A percentile compares a stretch with the other conserved stretches of the same genome.
These are phyloP conservation scores for Saguinus imperator DNA, from an alignment of 2,113 vertebrate genomes.

Conservation along the genomic window DNA sequence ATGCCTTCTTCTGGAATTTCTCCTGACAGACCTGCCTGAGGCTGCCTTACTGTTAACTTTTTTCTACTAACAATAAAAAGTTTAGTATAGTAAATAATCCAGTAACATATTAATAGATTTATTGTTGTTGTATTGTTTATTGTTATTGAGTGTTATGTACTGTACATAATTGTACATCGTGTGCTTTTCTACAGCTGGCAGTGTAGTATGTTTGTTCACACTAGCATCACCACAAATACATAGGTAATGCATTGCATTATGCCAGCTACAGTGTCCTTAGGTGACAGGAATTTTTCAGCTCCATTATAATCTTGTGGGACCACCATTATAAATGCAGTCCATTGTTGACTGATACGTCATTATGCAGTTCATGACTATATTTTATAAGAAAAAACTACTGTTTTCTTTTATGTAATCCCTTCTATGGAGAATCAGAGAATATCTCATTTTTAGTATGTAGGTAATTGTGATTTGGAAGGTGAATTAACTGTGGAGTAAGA, in stretches of 20 bases:
- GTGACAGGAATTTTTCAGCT: neutral
- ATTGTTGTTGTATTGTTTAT: neutral
- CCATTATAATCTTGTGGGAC: neutral
- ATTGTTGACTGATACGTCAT: neutral
- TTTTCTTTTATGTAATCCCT: conserved; percentile 8
- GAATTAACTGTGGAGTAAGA: conserved; percentile 36
- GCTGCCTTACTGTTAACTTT: neutral
- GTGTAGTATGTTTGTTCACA: neutral
- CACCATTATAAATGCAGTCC: neutral
- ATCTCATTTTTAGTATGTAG: conserved; percentile 45
- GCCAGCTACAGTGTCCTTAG: neutral
- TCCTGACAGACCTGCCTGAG: neutral
- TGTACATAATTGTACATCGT: neutral
- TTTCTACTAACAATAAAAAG: neutral
- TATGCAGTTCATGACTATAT: neutral
- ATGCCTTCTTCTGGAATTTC: neutral
- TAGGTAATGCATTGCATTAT: neutral
- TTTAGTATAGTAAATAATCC: neutral
- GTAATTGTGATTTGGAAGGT: conserved; percentile 11
- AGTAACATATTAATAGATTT: neutral
- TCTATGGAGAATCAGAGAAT: conserved; percentile 9
- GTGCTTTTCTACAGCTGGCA: neutral
- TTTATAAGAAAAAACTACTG: conserved; percentile 19
- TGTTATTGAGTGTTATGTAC: neutral
- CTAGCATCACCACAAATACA: neutral